These are phyloP conservation scores for Gorsachius goisagi DNA, from an alignment of 2,113 vertebrate species.

Conservation along the genomic window DNA sequence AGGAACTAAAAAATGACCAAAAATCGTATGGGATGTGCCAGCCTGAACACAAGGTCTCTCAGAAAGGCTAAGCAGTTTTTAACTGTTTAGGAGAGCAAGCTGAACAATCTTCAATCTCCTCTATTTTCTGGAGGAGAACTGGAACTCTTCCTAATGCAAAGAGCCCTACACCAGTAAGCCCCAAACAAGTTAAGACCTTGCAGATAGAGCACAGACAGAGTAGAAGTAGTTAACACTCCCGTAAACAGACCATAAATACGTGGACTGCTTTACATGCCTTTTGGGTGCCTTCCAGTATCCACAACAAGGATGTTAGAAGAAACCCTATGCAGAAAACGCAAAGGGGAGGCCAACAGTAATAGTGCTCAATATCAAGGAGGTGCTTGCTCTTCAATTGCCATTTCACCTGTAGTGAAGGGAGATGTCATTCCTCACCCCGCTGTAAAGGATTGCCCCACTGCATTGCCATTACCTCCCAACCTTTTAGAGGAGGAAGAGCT, in stretches of 20 bases:
- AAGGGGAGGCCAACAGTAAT: neutral
- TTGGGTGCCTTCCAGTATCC: neutral
- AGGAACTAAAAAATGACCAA: neutral
- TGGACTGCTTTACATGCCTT: neutral
- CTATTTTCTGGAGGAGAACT: neutral
- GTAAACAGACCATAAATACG: neutral
- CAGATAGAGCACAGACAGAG: neutral
- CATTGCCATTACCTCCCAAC: neutral
- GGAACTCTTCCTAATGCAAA: neutral
- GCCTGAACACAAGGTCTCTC: neutral
- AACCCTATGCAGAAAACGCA: neutral
- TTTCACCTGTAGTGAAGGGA: neutral
- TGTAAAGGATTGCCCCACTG: neutral
- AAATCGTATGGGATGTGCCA: neutral
- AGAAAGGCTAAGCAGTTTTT: neutral
- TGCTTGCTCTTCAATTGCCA: neutral
- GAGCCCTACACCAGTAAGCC: neutral
- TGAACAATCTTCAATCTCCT: neutral
- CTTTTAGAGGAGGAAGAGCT: neutral
- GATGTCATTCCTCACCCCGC: neutral
- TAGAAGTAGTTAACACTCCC: neutral
- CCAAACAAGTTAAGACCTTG: neutral
- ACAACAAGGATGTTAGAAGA: neutral
- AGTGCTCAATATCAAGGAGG: neutral
- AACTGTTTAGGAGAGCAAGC: neutral